phyloP scores from a whole-genome alignment of 2,113 vertebrate genomes.

The Lophius piscatorius region DNA sequence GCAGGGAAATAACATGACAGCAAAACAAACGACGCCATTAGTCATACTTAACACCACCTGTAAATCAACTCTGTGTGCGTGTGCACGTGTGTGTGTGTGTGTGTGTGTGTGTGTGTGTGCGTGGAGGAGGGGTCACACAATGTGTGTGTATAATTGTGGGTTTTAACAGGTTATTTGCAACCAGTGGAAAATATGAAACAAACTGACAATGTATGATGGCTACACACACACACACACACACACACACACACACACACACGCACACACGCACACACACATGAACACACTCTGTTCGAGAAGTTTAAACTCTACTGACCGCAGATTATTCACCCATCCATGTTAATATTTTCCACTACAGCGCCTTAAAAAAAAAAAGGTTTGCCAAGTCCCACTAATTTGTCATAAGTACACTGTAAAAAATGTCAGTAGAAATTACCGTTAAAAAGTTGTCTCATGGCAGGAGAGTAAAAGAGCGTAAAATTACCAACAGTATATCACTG shows the following conservation, averaged over 20 bases:
- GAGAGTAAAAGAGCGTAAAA: no score
- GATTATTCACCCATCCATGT: no score
- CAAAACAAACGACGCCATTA: slow-evolving; percentile 71
- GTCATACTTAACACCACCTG: slow-evolving; percentile 67
- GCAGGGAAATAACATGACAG: slow-evolving; percentile 69
- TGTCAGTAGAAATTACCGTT: no score
- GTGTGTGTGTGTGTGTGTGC: slow-evolving; percentile 3
- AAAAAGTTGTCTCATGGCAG: no score
- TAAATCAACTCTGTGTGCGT: slow-evolving; percentile 52
- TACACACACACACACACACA: no score
- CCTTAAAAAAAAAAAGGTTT: no score
- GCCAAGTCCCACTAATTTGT: no score
- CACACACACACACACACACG: slow-evolving; percentile 7
- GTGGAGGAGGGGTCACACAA: neutral
- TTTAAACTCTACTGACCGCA: slow-evolving; percentile 17
- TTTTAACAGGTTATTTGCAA: slow-evolving; percentile 59
- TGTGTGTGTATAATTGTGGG: slow-evolving; percentile 17
- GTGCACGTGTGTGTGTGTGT: slow-evolving; percentile 15
- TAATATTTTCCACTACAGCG: slow-evolving; percentile 61
- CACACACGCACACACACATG: no score
- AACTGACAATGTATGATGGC: slow-evolving; percentile 41
- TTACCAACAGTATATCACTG: no score
- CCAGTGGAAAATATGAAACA: slow-evolving; percentile 58
- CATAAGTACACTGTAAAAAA: no score
- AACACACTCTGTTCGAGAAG: neutral